Base-by-base conservation (phyloP, 2,888 invertebrate species). In the Andrena flavipes region DNA sequence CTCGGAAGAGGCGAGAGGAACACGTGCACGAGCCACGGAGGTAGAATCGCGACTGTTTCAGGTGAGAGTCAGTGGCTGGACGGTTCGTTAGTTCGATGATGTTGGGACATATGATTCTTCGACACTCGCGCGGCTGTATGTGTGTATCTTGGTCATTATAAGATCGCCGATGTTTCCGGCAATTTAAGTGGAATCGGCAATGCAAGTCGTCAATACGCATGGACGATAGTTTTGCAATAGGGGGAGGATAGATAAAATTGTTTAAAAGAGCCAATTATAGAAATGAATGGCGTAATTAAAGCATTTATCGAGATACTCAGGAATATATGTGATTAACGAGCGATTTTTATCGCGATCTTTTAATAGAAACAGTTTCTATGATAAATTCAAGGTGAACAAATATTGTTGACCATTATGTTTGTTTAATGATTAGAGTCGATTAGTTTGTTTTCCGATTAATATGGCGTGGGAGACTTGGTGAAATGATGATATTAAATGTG, bases 61-160 rank as follows among this genome's bases (percentile, higher is more conserved):
- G 68, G 82, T 84, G 86, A 87, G 86, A 80, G 86, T 79, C 71
- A 80, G 86, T 80, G 65, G 72, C 30, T 76, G 69, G 59, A 68
- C 59, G 59, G 62, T 62, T 82, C 64, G 78, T 82, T 84, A 69
- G 73, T 26, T 62, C 67, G 71, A 82, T 80, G 76, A 80, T 77
- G 60, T 35, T 74, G 69, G 29, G 67, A 71, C 56, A 48, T 26
- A 42, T 23, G 51, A 69, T 74, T 59, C 62, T 49, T 48, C 56
- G 30, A 54, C 33, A 49, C 63, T 70, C 54, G 49, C 35, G 35
- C 35, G 7, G 2, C 62, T 26, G 3, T n/a, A n/a, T 1, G 20
- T 13, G 23, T 56, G 26, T 20, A 26, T n/a, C 64, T 56, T 26
- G 20, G 23, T 23, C 16, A n/a, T 76, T 6, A n/a, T 5, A 26